Base-by-base conservation (phyloP, 2,888 invertebrate species). In the Cheilosia urbana region DNA sequence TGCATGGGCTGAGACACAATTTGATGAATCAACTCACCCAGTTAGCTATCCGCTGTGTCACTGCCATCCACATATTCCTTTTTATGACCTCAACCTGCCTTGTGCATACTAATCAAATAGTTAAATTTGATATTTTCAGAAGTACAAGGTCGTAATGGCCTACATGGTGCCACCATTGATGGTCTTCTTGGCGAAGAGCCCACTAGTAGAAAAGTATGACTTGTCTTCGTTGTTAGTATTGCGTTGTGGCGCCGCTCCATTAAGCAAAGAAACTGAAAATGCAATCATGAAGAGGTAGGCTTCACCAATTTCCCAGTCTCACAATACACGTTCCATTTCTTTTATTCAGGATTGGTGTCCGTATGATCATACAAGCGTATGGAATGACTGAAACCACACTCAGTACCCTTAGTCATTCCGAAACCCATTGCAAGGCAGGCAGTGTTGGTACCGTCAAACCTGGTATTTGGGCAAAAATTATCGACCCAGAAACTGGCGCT, bases 81-180 rank as follows among this genome's bases (percentile, higher is more conserved):
- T n/a, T 27, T 6, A 6, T 37, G 37, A 13, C 37, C 13, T 13
- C 3, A 37, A 13, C 13, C 13, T 13, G 13, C 13, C 13, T 3
- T 4, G 37, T 4, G 4, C 13, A 13, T 37, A 4, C 11, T 13
- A 37, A 37, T 13, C 1, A 13, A 13, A 37, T 37, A 37, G 37
- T 13, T 37, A 3, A 37, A 37, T 37, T 13, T 13, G 0, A 13
- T 37, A 13, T 45, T 66, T 87, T 9, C 45, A 91, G 89, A 91
- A 92, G 88, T 90, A 93, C 72, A 92, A 96, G 94, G 93, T 96
- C 2, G 94, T 94, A 79, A 93, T 94, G 91, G 93, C 95, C 1
- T 94, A 94, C n/a, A 93, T 97, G 87, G 98, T 98, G 9, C 98
- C 98, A 0, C 97, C 98, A 1, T 93, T 98, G 40, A 94, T 97